Base-by-base conservation (phyloP, 2,113 vertebrate genomes). In the Cygnus buccinator region DNA sequence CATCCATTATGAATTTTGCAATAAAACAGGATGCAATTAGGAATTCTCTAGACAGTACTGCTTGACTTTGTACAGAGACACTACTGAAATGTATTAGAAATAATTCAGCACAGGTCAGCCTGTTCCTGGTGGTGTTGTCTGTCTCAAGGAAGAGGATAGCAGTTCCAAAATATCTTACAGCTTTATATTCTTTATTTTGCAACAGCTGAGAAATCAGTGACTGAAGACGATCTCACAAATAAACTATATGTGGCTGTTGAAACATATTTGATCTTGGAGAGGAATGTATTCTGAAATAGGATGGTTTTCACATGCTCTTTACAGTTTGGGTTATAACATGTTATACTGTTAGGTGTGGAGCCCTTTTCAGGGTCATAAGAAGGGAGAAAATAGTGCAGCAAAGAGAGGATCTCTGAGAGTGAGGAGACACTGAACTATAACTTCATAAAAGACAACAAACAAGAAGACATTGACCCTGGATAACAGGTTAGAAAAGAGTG, bases 281-380 rank as follows among this genome's bases (percentile, higher is more conserved):
- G 19, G 26, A 61, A 63, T 41, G 22, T 0, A 3, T 66, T 90
- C 44, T 80, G 33, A 77, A 66, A 61, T 1, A 46, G 12, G 6
- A 6, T 52, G 17, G 10, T 0, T 29, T 90, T 83, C 72, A 33
- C 58, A 79, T 94, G 76, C 71, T 80, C 55, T 71, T 89, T 85
- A 87, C 75, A 85, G 70, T 75, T 73, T 75, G 76, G 57, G 75
- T 85, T 93, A 94, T 52, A 78, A 92, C 83, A 87, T 66, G 57
- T 84, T 95, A 59, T 39, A 29, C 50, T 85, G 73, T 89, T 94
- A 95, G 41, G 11, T 41, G 14, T 41, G 35, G 87, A 96, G 35
- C n/a, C 83, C 62, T 97, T 92, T 77, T 59, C 52, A 75, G 73
- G 94, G 31, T 26, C 83, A 89, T 80, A n/a, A 84, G 6, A 13